Base-by-base conservation (phyloP, 2,888 invertebrate species). In the Ochlodes sylvanus region DNA sequence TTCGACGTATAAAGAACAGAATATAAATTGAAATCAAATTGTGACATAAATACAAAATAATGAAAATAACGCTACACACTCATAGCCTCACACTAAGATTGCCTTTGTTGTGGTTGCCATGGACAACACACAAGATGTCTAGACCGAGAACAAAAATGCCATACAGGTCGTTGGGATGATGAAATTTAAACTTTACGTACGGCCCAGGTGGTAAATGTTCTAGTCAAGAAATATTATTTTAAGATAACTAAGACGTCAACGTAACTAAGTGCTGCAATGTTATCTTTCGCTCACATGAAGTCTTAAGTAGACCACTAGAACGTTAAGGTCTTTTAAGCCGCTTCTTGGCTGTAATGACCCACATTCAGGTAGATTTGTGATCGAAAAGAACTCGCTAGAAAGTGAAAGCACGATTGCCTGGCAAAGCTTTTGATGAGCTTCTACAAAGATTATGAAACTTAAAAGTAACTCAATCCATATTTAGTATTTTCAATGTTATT, bases 311-410 rank as follows among this genome's bases (percentile, higher is more conserved):
- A 14, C 32, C 32, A 60, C 47, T 58, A 58, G 60, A 32, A 21
- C 19, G 21, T 52, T 52, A 60, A 60, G 19, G 58, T 58, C 9
- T 50, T 50, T 54, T 67, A 67, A 67, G 67, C 61, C 32, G 44
- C 67, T 60, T 67, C 32, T 42, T 55, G 61, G 54, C 54, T 55
- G 61, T 67, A 67, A 68, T 62, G 61, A 62, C 56, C 62, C 47
- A 68, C 55, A 56, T 68, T 62, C 67, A 61, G 56, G 55, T 68
- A 55, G 55, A 62, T 68, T 62, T 68, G 67, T 44, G 61, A 66
- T 34, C 47, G 47, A 62, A 44, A 54, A 42, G 34, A 19, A 47
- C 17, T 62, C 41, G 60, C 61, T 67, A 47, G 61, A 47, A 67
- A 67, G 61, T 67, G 58, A 7, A 55, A 55, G 2, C 34, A 32